Conservation (phyloP, 2,797 vertebrate species). For the Danionella dracula region DNA sequence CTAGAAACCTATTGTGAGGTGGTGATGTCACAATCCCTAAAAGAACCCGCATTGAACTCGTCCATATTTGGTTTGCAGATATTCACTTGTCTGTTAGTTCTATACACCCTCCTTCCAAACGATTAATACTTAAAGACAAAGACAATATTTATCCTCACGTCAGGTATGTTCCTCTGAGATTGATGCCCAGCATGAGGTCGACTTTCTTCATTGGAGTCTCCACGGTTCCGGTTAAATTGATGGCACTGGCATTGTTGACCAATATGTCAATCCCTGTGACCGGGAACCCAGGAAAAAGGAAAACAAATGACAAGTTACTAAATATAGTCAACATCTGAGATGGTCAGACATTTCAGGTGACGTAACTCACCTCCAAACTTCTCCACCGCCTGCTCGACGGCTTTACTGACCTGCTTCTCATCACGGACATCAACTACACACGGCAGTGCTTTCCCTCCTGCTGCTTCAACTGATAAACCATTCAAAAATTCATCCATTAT, state of each 20-base stretch:
- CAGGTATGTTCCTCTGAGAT: constrained; percentile 89
- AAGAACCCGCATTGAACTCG: too few relatives aligned
- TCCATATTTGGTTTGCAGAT: too few relatives aligned
- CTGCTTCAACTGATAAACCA: constrained; percentile 77
- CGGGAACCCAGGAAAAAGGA: neutral
- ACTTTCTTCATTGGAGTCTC: constrained; percentile 88
- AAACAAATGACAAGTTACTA: neutral
- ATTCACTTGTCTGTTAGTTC: too few relatives aligned
- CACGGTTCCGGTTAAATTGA: constrained; percentile 87
- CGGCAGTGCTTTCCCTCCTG: constrained; percentile 84
- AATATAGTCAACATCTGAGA: neutral
- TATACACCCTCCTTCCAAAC: too few relatives aligned
- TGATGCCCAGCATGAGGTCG: constrained; percentile 92
- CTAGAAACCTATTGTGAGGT: too few relatives aligned
- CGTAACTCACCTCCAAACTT: constrained; percentile 82
- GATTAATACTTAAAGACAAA: neutral
- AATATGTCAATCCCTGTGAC: constrained; percentile 92
- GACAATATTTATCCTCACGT: constrained; percentile 72
- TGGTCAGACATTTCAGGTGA: neutral
- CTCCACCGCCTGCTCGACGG: constrained; percentile 80
- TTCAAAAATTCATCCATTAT: neutral
- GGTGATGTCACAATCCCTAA: too few relatives aligned
- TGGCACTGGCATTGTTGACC: constrained; percentile 96
- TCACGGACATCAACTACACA: constrained; percentile 91
- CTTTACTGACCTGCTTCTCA: constrained; percentile 79